Conservation (phyloP, 2,888 invertebrate genomes). For the Tenthredo livida region DNA sequence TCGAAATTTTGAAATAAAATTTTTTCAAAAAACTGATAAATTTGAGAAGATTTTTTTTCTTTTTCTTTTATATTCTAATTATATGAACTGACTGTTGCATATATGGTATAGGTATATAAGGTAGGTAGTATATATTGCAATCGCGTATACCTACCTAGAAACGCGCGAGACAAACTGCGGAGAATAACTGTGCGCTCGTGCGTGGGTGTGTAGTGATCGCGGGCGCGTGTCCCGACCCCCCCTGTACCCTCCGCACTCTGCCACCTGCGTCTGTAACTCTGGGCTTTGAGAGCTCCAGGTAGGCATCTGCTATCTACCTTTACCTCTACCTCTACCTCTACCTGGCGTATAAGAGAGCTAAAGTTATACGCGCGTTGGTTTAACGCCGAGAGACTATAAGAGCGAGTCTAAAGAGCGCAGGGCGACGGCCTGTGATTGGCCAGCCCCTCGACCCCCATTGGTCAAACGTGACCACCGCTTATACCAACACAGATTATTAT, state of each 20-base stretch:
- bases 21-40: no score
- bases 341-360: neutral
- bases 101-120: no score
- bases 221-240: slow-evolving; percentile 33
- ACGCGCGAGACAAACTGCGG: slow-evolving; percentile 26
- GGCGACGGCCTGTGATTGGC: slow-evolving; percentile 30
- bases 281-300: neutral
- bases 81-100: no score
- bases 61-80: no score
- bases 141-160: neutral
- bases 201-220: slow-evolving; percentile 33
- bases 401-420: slow-evolving; percentile 2
- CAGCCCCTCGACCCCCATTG: slow-evolving; percentile 67
- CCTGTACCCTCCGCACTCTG: neutral
- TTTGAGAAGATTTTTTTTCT: no score
- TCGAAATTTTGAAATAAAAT: no score
- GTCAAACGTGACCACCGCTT: slow-evolving; percentile 58
- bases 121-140: no score
- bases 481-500: slow-evolving; percentile 9
- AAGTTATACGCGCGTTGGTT: neutral
- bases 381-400: neutral
- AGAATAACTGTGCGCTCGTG: slow-evolving; percentile 22
- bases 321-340: neutral
- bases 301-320: slow-evolving; percentile 10
- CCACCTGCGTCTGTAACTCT: slow-evolving; percentile 20